Percentiles rank a stretch among this genome's conserved stretches.
phyloP scores from a whole-genome alignment of 2,888 invertebrate genomes.

The Leptothorax acervorum region DNA sequence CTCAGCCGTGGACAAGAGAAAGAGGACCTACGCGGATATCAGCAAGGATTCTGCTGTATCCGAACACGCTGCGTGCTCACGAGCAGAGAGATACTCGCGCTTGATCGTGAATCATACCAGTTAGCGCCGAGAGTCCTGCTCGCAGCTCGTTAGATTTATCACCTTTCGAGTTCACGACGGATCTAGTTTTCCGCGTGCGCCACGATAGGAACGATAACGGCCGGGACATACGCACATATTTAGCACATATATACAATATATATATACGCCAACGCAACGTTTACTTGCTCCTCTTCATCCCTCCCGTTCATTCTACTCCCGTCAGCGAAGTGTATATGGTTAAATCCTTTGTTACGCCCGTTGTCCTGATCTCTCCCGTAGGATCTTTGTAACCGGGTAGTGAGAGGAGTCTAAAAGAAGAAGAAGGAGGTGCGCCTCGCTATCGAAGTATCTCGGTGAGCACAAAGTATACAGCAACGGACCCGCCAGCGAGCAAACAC shows the following conservation, averaged over 20 bases:
- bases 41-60: conserved; percentile 52
- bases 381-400: conserved; percentile 77
- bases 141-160: conserved; percentile 81
- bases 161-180: conserved; percentile 75
- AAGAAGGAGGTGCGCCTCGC: conserved; percentile 63
- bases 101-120: conserved; percentile 81
- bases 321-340: conserved; percentile 68
- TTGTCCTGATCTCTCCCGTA: conserved; percentile 80
- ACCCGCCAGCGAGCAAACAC: conserved; percentile 72
- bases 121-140: conserved; percentile 74
- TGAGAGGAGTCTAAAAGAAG: conserved; percentile 53
- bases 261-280: conserved; percentile 51
- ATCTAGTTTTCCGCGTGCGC: conserved; percentile 78
- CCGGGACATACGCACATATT: conserved; percentile 36
- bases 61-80: conserved; percentile 62
- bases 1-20: conserved; percentile 23
- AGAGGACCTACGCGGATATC: conserved; percentile 46
- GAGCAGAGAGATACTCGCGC: conserved; percentile 60
- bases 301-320: conserved; percentile 43
- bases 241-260: conserved; percentile 2
- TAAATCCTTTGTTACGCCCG: conserved; percentile 82
- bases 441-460: conserved; percentile 80
- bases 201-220: conserved; percentile 70
- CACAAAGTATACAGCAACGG: conserved; percentile 75
- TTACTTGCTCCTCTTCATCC: conserved; percentile 58